Evolutionary conservation across 2,888 invertebrate genomes (phyloP), one percentile per base, ranked within the genome.

Genomic region (Lithophane ornitopus): DNA sequence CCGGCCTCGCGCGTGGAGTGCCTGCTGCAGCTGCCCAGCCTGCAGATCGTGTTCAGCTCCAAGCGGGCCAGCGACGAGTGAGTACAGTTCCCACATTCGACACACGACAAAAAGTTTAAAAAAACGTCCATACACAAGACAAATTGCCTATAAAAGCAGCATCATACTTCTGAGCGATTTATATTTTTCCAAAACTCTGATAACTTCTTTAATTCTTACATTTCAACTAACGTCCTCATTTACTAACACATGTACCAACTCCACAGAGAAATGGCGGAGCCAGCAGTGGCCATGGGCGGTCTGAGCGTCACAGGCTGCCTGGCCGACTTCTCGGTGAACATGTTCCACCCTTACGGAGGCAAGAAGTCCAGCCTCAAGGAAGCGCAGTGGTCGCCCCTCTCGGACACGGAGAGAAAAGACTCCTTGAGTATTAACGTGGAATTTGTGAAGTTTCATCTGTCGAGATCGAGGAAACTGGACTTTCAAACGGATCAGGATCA

Each of bases 281-380:
- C 97, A 0, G 97, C 97, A 0, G 97, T 98, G 3, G 98, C 98
- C 0, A 97, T 98, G 89, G 99, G 98, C 49, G 99, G 99, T 0
- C 96, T 99, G 3, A 99, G 99, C 93, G 98, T 99, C 11, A 99
- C 99, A 0, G 99, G 99, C 0, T 99, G 99, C 90, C 97, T 99
- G 79, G 99, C 99, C 0, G 99, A 99, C 95, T 99, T 99, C 96
- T 99, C 99, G 3, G 98, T 99, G 6, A 99, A 99, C 94, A 99
- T 99, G 90, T 99, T 99, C 96, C 99, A 99, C 96, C 99, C 99
- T 0, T 99, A 99, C 92, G 99, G 99, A 12, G 98, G 98, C 68
- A 99, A 99, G 94, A 99, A 99, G 94, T 97, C 98, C 19, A 98
- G 98, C 90, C 89, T 93, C n/a, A 93, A 93, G 83, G 70, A 98